These are phyloP conservation scores for Chelonoidis abingdonii DNA, from an alignment of 2,113 vertebrate species.

Conservation along the genomic window DNA sequence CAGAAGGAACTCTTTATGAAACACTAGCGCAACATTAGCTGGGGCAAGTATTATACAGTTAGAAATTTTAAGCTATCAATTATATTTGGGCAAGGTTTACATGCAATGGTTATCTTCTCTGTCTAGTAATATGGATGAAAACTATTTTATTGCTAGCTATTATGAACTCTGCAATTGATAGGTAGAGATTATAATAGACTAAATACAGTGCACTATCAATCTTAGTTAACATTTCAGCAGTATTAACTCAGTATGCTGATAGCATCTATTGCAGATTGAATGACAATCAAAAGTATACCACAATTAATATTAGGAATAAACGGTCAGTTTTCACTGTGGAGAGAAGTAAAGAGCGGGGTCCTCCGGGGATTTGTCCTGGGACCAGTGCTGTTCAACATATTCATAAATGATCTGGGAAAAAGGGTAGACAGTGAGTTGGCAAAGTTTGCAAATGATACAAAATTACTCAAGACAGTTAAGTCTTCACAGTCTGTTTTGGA, in stretches of 20 bases:
- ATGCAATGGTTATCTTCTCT: slow-evolving; percentile 41
- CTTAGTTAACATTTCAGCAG: slow-evolving; percentile 76
- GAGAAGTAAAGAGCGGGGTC: not conserved
- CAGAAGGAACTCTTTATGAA: slow-evolving; percentile 35
- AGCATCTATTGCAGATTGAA: slow-evolving; percentile 34
- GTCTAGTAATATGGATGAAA: slow-evolving; percentile 61
- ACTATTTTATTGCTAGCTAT: slow-evolving; percentile 80
- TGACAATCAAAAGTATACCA: slow-evolving; percentile 38
- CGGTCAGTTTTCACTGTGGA: not conserved
- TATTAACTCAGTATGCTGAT: slow-evolving; percentile 68
- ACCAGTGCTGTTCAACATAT: not conserved
- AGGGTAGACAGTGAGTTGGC: not conserved
- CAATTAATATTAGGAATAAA: slow-evolving; percentile 66
- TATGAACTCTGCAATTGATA: slow-evolving; percentile 79
- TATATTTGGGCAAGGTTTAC: slow-evolving; percentile 37
- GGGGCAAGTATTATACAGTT: slow-evolving; percentile 45
- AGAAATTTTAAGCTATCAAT: slow-evolving; percentile 38
- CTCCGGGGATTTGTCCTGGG: not conserved
- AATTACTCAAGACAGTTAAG: not conserved
- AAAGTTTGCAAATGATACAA: not conserved
- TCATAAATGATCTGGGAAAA: not conserved
- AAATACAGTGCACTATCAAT: slow-evolving; percentile 68
- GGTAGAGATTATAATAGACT: slow-evolving; percentile 75
- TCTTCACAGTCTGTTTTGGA: not conserved
- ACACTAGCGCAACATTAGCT: slow-evolving; percentile 34